Base-by-base conservation (phyloP, 1,140 invertebrate genomes). In the Manduca sexta region DNA sequence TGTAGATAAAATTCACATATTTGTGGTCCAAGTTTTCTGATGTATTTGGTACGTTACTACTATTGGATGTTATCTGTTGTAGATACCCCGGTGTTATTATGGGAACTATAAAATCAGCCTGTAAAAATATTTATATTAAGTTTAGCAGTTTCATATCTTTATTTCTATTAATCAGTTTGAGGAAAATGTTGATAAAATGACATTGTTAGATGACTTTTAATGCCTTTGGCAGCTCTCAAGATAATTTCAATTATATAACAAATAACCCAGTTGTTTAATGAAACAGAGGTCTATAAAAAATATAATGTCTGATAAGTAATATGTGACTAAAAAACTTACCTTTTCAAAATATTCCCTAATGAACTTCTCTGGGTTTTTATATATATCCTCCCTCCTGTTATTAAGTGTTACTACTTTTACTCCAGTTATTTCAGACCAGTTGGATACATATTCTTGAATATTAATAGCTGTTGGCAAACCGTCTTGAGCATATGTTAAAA, bases 341-440 rank as follows among this genome's bases (percentile, higher is more conserved):
- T 86, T 79, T 71, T 87, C 81, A 78, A 85, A 85, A 65, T 82
- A 80, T 63, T 86, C 77, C 44, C 83, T 73, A 14, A 87, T 87
- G 54, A 74, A 82, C 18, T 76, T 81, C 46, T 87, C 84, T 35
- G 84, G 83, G 60, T 86, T 87, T 54, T 79, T 74, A 52, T 75
- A 79, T 18, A 86, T 75, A 39, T 78, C 75, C 30, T 77, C 73
- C 43, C 69, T 81, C 64, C 57, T 80, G 35, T 74, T 68, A 56
- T 73, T 81, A 1, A 87, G 66, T 47, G 76, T 83, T 17, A 87
- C 65, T 10, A 86, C 68, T 58, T 58, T 69, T 1, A 87, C 75
- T 48, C 50, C 56, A 13, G 56, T 41, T 12, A 68, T 47, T 40
- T 82, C 70, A 34, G 50, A 53, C 76, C 80, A 84, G 49, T 71